Evolutionary conservation across 2,797 vertebrate species (phyloP).

Genomic region (Mustela erminea): DNA sequence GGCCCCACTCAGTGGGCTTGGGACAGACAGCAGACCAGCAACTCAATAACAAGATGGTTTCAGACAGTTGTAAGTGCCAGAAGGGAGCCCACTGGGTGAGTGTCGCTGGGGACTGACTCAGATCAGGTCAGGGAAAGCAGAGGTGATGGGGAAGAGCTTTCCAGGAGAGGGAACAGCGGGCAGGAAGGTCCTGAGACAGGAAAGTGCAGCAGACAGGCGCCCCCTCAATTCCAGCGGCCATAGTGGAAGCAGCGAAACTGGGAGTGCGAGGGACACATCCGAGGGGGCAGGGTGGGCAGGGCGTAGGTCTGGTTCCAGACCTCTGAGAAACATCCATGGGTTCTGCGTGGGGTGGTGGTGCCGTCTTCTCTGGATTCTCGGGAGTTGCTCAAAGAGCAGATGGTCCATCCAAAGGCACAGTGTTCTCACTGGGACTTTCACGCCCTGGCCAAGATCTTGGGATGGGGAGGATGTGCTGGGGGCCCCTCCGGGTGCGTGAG

Average conservation of each 20-base stretch:
- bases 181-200: not conserved
- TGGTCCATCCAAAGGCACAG: accelerated
- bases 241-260: not conserved
- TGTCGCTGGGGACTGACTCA: not conserved
- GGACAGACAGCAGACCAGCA: not conserved
- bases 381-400: not conserved
- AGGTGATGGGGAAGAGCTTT: not conserved
- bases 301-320: not conserved
- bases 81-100: not conserved
- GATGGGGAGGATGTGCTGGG: accelerated
- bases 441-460: not conserved
- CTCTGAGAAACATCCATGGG: not conserved
- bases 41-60: not conserved
- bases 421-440: not conserved
- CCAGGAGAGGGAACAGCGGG: not conserved
- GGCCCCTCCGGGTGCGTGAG: not conserved
- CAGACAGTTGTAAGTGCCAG: not conserved
- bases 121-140: not conserved
- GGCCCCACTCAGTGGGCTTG: accelerated
- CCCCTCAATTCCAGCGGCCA: not conserved
- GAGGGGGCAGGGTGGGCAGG: accelerated
- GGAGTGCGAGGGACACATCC: no score
- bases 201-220: not conserved
- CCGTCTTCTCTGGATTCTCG: not conserved
- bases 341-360: accelerated